These are phyloP conservation scores for Cynocephalus volans DNA, from an alignment of 2,113 vertebrate genomes.

Conservation along the genomic window DNA sequence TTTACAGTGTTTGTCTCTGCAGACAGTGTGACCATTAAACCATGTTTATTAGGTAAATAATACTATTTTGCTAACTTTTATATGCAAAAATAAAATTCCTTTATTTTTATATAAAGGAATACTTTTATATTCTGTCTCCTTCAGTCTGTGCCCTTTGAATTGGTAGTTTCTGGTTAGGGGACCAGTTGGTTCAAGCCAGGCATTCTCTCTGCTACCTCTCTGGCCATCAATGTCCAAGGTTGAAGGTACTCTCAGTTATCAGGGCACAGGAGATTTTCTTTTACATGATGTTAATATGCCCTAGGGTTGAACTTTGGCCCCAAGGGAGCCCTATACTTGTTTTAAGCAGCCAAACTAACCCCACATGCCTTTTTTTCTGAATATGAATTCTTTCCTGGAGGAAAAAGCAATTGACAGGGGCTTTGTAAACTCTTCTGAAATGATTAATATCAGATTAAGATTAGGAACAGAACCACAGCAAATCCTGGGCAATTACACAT, in stretches of 20 bases:
- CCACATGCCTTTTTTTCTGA: background rate
- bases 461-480: conserved; percentile 25
- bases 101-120: too few relatives aligned
- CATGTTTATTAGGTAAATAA: conserved; percentile 71
- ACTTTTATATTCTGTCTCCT: background rate
- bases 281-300: background rate
- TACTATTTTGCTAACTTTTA: conserved; percentile 46
- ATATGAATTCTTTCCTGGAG: background rate
- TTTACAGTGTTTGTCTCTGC: conserved; percentile 37
- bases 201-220: background rate
- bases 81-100: background rate
- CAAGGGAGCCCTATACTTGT: background rate
- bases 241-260: conserved; percentile 15
- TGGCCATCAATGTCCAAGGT: background rate
- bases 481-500: conserved; percentile 2
- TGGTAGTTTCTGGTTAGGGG: background rate
- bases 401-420: background rate
- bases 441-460: conserved; percentile 51
- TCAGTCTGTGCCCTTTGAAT: background rate
- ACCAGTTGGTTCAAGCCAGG: background rate
- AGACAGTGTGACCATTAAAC: conserved; percentile 29
- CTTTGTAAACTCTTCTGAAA: conserved; percentile 35
- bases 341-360: conserved; percentile 16
- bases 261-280: background rate
- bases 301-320: conserved; percentile 38